Evolutionary conservation across 2,113 vertebrate species (phyloP).

Genomic region (Lamprotornis superbus): DNA sequence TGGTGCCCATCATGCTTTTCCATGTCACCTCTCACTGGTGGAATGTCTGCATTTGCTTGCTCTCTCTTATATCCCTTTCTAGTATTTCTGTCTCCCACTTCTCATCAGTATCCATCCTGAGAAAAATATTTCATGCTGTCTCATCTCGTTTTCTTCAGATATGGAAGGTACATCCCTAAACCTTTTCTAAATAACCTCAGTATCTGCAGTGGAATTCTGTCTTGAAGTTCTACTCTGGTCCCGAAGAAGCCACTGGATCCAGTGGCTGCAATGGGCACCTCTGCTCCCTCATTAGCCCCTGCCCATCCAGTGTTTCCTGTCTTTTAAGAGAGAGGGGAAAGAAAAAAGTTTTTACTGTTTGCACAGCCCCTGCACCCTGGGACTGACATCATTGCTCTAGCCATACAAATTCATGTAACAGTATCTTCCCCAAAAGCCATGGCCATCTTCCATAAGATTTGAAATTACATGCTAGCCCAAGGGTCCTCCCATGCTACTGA

Average conservation of each 20-base stretch:
- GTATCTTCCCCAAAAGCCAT: neutral
- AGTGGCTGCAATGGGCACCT: neutral
- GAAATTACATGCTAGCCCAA: neutral
- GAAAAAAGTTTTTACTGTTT: neutral
- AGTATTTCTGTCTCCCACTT: neutral
- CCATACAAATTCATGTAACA: neutral
- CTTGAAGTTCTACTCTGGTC: neutral
- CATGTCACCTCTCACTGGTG: neutral
- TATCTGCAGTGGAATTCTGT: neutral
- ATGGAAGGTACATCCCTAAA: neutral
- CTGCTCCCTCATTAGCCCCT: neutral
- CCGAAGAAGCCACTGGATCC: rapidly evolving
- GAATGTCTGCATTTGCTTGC: neutral
- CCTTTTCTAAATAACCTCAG: neutral
- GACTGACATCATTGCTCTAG: neutral
- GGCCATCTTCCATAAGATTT: neutral
- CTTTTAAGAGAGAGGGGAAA: neutral
- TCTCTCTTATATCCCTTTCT: neutral
- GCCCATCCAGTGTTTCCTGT: neutral
- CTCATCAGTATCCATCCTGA: neutral
- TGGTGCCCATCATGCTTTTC: neutral
- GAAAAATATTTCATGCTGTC: neutral
- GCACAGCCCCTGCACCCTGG: neutral
- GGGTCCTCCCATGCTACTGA: neutral
- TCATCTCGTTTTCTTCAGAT: neutral